phyloP scores from a whole-genome alignment of 2,888 invertebrate genomes.

The Lasioglossum vierecki region DNA sequence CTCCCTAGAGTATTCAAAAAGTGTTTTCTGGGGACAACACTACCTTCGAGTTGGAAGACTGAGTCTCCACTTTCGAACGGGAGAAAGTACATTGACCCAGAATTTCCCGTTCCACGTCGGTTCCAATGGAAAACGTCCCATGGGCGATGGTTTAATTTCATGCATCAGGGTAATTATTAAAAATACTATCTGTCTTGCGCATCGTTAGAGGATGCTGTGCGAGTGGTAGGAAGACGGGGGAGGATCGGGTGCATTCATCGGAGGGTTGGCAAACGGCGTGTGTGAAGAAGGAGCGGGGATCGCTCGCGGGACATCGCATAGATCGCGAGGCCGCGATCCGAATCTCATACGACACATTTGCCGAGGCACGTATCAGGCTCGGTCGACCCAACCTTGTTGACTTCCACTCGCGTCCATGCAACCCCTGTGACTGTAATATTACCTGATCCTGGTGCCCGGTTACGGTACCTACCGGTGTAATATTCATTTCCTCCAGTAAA shows the following conservation, averaged over 20 bases:
- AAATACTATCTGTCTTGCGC: neutral
- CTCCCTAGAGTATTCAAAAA: too few species aligned
- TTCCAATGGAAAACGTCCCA: neutral
- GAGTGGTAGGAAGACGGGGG: neutral
- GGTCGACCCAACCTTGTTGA: constrained; percentile 25
- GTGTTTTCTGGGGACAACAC: too few species aligned
- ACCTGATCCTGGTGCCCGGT: constrained; percentile 51
- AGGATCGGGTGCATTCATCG: neutral
- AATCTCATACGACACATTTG: constrained; percentile 31
- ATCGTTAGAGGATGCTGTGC: neutral
- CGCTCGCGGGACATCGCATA: neutral
- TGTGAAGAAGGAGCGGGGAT: neutral
- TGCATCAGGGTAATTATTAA: neutral
- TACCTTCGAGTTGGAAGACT: too few species aligned
- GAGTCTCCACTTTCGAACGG: too few species aligned
- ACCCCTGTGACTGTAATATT: constrained; percentile 52
- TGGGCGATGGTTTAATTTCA: too few species aligned
- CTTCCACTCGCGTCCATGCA: constrained; percentile 15
- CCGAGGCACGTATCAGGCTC: constrained; percentile 3
- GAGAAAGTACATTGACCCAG: neutral
- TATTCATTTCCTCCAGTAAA: constrained; percentile 72
- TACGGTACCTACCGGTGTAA: constrained; percentile 65
- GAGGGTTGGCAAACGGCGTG: neutral
- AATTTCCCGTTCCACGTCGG: neutral
- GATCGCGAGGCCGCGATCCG: constrained; percentile 11